Evolutionary conservation across 1,140 invertebrate genomes (phyloP), one percentile per base, ranked within the genome.

Genomic region (Drosophila tristis): DNA sequence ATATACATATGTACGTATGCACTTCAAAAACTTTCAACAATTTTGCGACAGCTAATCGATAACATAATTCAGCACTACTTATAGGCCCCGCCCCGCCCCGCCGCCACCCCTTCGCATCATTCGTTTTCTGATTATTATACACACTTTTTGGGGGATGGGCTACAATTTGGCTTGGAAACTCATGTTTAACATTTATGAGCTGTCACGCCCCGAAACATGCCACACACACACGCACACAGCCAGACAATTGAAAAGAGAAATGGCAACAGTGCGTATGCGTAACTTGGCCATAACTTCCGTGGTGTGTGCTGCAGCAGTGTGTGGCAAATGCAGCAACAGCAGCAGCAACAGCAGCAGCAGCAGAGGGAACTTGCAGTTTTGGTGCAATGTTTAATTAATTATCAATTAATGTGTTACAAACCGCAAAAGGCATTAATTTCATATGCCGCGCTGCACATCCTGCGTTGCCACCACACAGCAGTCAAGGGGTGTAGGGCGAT

Each of bases 381-480:
- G 78, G 26, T 70, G 74, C 82, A 86, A 86, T 86, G 78, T 87
- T 89, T 89, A 86, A 86, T 85, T 85, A 85, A 85, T 86, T 86
- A 86, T 89, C 84, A 86, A 89, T 86, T 86, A 89, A 89, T 89
- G 78, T 78, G 78, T 78, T 89, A 82, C 84, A 89, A 78, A 79
- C 82, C 82, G 84, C 82, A 87, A 60, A 39, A 39, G 77, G 72
- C 82, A 86, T 86, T 86, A 82, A 89, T 87, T 82, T 82, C 75
- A 86, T 86, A 82, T 71, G 82, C 84, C 84, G 78, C 70, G 78
- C 59, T 82, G 84, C 78, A 87, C 84, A 79, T 74, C 65, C 82
- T 39, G 35, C 35, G 11, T 29, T 6, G 26, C 26, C 5, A 29
- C 23, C 2, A 29, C 26, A 29, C 2, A 44, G 43, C 72, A 71